Percentiles rank a stretch among this genome's conserved stretches.
These are phyloP conservation scores for Phenganax subtilis DNA, from an alignment of 92 coral and sea anemone genomes.

Conservation along the genomic window DNA sequence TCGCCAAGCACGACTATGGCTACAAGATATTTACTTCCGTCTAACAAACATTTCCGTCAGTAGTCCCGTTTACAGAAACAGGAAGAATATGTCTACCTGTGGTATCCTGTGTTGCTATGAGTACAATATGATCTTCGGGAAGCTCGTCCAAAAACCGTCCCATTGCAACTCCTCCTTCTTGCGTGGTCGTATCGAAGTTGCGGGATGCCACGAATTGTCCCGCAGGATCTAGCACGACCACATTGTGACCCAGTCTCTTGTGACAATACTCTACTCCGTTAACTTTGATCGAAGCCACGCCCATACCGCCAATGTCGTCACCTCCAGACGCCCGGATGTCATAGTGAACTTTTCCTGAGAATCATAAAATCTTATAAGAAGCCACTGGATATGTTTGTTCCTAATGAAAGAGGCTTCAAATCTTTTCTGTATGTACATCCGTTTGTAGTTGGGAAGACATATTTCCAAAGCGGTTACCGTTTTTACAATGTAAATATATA, in stretches of 20 bases:
- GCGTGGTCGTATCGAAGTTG: constrained; percentile 80
- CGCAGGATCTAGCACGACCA: constrained; percentile 86
- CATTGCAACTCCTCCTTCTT: constrained; percentile 76
- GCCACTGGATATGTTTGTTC: too few relatives aligned
- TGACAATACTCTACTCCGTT: constrained; percentile 95
- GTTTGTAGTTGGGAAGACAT: too few relatives aligned
- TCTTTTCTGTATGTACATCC: too few relatives aligned
- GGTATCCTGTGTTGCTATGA: constrained; percentile 82
- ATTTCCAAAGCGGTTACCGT: too few relatives aligned
- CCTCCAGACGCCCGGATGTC: constrained; percentile 94
- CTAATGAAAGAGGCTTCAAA: too few relatives aligned
- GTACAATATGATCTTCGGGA: constrained; percentile 92
- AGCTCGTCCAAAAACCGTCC: constrained; percentile 74
- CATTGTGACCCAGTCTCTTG: constrained; percentile 81
- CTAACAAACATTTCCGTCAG: too few relatives aligned
- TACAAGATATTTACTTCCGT: too few relatives aligned
- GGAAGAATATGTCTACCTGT: constrained; percentile 43
- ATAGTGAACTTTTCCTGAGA: constrained; percentile 84
- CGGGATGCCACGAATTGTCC: constrained; percentile 76
- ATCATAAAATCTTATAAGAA: neutral
- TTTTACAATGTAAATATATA: too few relatives aligned
- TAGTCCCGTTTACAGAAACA: too few relatives aligned
- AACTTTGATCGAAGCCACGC: constrained; percentile 76
- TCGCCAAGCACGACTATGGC: neutral
- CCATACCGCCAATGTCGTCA: constrained; percentile 98